Conservation (phyloP, 2,113 vertebrate species). For the Beaufortia kweichowensis region DNA sequence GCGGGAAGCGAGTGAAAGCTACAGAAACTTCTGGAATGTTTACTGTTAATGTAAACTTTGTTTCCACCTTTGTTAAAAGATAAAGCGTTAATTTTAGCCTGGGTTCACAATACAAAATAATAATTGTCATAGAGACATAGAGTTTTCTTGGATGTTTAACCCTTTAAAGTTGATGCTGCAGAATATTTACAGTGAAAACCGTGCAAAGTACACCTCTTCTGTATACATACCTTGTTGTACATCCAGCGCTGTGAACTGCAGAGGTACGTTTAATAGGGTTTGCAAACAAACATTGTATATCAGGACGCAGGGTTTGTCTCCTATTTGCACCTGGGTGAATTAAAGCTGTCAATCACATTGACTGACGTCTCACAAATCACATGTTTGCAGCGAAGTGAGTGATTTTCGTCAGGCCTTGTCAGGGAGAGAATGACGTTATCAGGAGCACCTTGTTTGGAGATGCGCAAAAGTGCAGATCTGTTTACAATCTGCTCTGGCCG, state of each 20-base stretch:
- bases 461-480: constrained; percentile 80
- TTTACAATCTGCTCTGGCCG: constrained; percentile 79
- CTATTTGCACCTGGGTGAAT: constrained; percentile 80
- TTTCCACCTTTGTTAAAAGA: background rate
- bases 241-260: constrained; percentile 56
- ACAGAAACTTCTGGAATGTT: constrained; percentile 51
- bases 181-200: background rate
- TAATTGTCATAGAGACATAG: no score
- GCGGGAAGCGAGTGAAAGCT: constrained; percentile 55
- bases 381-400: constrained; percentile 78
- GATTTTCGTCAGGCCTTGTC: constrained; percentile 72
- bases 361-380: constrained; percentile 79
- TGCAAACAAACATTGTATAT: constrained; percentile 73
- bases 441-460: constrained; percentile 79
- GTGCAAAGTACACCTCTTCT: constrained; percentile 15
- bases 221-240: constrained; percentile 20
- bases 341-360: constrained; percentile 77
- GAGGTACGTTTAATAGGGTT: constrained; percentile 71
- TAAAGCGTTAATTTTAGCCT: background rate
- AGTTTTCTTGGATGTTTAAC: no score
- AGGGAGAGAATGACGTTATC: constrained; percentile 76
- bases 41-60: background rate
- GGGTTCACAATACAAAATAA: background rate
- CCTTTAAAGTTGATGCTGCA: no score
- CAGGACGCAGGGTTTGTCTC: constrained; percentile 72